phyloP scores from a whole-genome alignment of 2,888 invertebrate species.

The Tachina lurida region DNA sequence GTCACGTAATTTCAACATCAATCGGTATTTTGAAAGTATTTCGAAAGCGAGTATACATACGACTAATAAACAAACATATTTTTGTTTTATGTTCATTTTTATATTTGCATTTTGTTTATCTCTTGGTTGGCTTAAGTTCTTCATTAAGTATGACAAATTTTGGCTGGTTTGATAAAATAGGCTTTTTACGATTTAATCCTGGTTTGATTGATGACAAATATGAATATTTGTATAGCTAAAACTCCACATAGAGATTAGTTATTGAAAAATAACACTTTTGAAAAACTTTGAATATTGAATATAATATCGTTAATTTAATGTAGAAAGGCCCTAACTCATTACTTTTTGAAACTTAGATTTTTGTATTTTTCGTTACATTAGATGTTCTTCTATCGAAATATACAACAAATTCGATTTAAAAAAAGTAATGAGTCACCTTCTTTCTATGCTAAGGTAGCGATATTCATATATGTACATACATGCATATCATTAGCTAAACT shows the following conservation, averaged over 20 bases:
- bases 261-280: background rate
- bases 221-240: slow-evolving; percentile 8
- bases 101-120: slow-evolving; percentile 54
- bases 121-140: slow-evolving; percentile 59
- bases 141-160: slow-evolving; percentile 67
- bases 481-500: too few relatives aligned
- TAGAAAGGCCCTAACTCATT: too few relatives aligned
- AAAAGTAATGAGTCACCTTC: too few relatives aligned
- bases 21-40: slow-evolving; percentile 73
- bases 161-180: background rate
- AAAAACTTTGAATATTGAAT: too few relatives aligned
- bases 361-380: too few relatives aligned
- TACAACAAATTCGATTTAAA: too few relatives aligned
- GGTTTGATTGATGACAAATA: slow-evolving; percentile 65
- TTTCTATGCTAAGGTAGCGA: too few relatives aligned
- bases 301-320: background rate
- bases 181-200: slow-evolving; percentile 54
- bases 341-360: too few relatives aligned
- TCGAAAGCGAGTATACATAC: background rate
- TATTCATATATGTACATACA: too few relatives aligned
- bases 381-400: too few relatives aligned
- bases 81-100: slow-evolving; percentile 47
- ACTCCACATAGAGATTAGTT: slow-evolving; percentile 24
- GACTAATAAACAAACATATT: background rate
- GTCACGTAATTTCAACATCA: slow-evolving; percentile 78